Evolutionary conservation across 2,888 invertebrate species (phyloP), one percentile per base, ranked within the genome.

Genomic region (Tenthredo mesomela): DNA sequence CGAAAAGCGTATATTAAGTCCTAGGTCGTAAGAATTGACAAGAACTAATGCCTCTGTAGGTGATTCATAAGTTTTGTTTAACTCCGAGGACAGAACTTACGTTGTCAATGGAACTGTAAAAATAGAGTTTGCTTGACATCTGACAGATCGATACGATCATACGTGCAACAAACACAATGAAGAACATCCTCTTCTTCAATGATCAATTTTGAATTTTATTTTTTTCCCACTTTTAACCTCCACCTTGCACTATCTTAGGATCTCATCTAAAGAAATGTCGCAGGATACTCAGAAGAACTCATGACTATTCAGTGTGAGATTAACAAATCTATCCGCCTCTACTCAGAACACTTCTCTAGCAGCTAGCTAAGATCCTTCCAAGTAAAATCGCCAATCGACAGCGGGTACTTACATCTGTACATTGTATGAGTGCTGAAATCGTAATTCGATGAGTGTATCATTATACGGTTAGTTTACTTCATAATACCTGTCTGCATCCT

Each of bases 391-490:
- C 58, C 33, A 33, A 58, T 54, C 78, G 58, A 47, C 77, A 40
- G 29, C 80, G 29, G 58, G 80, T 80, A 78, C 33, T 29, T n/a
- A 12, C 12, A 15, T 40, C 21, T 73, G 73, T 21, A 40, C 21
- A n/a, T 78, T 78, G 50, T 61, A 61, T 10, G 33, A n/a, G 37
- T 80, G 21, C 9, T 58, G 33, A 61, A 80, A 80, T 80, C 37
- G 80, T 80, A 80, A 80, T 29, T 61, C 80, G 80, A 80, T 58
- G 80, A 58, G 58, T 61, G 80, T 80, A 61, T 80, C 80, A 33
- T 80, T 61, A 61, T 40, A 61, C 80, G 21, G 80, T 80, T 80
- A 80, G 40, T 80, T 80, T 61, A 58, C 80, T 80, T 40, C 40
- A 61, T 61, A 80, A 61, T 40, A 80, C 61, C 21, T 25, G 77